Evolutionary conservation across 2,113 vertebrate genomes (phyloP).

Genomic region (Phrynosoma platyrhinos): DNA sequence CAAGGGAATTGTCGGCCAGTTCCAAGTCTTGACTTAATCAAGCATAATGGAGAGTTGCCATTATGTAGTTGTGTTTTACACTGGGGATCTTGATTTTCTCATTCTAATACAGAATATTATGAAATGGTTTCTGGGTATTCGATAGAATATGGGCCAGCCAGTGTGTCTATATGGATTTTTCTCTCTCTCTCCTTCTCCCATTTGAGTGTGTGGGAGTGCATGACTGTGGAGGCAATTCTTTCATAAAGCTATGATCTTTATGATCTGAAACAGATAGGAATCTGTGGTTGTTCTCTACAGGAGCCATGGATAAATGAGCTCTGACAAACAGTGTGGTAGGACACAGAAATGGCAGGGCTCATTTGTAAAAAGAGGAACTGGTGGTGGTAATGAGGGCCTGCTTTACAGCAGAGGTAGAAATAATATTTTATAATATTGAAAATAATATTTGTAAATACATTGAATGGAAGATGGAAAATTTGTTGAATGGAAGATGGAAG

Average conservation of each 20-base stretch:
- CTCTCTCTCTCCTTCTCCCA: neutral
- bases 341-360: neutral
- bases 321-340: neutral
- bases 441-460: no score
- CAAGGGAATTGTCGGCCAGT: neutral
- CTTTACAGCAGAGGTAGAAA: neutral
- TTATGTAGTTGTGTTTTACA: slow-evolving; percentile 2
- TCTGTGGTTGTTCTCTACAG: neutral
- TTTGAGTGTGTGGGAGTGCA: neutral
- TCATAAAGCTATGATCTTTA: no score
- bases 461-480: no score
- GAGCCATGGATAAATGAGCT: neutral
- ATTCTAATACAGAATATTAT: slow-evolving; percentile 18
- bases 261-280: no score
- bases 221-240: neutral
- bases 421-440: no score
- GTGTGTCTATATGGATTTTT: neutral
- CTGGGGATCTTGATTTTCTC: neutral
- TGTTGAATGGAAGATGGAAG: no score
- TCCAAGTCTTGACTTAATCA: slow-evolving; percentile 12
- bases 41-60: neutral
- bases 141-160: neutral
- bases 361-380: neutral
- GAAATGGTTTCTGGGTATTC: slow-evolving; percentile 14
- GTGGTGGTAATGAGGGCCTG: neutral